Evolutionary conservation across 2,888 invertebrate genomes (phyloP).

Genomic region (Gisinianus flammeolus): DNA sequence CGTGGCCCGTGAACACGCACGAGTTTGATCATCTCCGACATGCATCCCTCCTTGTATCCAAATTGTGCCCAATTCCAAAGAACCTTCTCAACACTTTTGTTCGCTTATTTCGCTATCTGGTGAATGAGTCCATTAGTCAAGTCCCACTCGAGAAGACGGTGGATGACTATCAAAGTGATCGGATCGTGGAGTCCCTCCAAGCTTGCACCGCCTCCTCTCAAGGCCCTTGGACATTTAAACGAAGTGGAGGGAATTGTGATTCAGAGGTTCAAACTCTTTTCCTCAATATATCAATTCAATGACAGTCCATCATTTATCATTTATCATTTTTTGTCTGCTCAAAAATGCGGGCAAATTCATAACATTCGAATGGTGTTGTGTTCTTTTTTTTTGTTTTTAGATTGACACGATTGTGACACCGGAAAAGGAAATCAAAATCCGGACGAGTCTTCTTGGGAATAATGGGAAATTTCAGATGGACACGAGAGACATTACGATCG

Average conservation of each 20-base stretch:
- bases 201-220: background rate
- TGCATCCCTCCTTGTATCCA: background rate
- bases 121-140: slow-evolving; percentile 12
- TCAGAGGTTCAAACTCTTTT: too few species aligned
- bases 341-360: too few species aligned
- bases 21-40: slow-evolving; percentile 10
- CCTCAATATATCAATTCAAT: too few species aligned
- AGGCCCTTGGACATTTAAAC: background rate
- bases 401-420: background rate
- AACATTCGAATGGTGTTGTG: too few species aligned
- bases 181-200: background rate
- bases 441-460: background rate
- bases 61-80: background rate
- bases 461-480: background rate
- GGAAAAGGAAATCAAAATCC: background rate
- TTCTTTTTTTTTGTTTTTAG: background rate
- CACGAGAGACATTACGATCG: background rate
- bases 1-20: background rate
- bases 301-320: too few species aligned
- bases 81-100: slow-evolving; percentile 2
- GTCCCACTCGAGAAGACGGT: background rate
- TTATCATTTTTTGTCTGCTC: too few species aligned
- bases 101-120: background rate
- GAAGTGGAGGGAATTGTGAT: background rate
- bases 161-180: background rate